Percentiles rank a stretch among this genome's conserved stretches.
Conservation (phyloP, 64 coral and sea anemone species). For the Trachythela sp. region DNA sequence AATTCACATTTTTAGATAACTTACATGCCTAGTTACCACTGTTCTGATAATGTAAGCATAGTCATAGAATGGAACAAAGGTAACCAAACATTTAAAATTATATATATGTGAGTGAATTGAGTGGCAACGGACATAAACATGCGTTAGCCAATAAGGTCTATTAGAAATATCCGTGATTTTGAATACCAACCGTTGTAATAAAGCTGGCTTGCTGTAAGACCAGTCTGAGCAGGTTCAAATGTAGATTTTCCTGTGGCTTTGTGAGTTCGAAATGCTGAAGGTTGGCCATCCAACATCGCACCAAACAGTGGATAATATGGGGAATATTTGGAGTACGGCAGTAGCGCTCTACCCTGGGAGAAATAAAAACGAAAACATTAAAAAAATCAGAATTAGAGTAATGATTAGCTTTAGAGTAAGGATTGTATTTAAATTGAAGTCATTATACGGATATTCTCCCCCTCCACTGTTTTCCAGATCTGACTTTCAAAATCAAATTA, state of each 20-base stretch:
- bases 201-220: neutral
- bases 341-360: neutral
- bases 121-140: no score
- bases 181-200: neutral
- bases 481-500: neutral
- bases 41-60: no score
- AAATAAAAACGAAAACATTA: neutral
- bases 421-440: no score
- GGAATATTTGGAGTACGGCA: neutral
- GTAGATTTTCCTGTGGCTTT: neutral
- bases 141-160: no score
- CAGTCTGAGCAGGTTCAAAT: neutral
- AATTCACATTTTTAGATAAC: no score
- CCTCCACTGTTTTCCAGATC: no score
- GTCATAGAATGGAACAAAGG: no score
- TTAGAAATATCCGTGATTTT: neutral
- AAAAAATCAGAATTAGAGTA: neutral
- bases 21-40: no score
- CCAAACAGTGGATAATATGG: neutral
- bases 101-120: no score
- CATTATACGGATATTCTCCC: no score
- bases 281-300: neutral
- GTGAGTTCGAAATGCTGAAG: neutral
- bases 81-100: no score
- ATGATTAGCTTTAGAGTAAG: no score